Evolutionary conservation across 35 echinoderm and acorn worm genomes (phyloP), one percentile per base, ranked within the genome.

Genomic region (Strongylocentrotus purpuratus): DNA sequence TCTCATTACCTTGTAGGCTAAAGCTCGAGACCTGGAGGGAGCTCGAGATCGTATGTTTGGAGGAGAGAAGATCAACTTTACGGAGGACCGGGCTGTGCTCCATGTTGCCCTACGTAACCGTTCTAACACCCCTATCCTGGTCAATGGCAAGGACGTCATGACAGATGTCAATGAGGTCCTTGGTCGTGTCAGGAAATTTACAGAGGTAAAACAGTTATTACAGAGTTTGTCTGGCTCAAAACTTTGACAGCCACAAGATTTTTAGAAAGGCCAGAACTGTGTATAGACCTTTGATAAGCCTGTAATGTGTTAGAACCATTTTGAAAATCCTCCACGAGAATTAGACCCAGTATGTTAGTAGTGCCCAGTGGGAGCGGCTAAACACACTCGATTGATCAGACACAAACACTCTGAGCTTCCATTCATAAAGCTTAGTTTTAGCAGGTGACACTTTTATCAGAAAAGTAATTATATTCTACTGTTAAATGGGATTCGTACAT

Each of bases 51-150:
- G 86, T 33, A 96, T 99, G 97, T 99, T 99, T 50, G 93, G 86
- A 41, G 98, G 98, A n/a, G 93, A 97, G 90, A 99, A 99, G 95
- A 99, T 99, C 96, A 99, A 99, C 97, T 98, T 99, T 65, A 99
- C 98, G 0, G 98, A 99, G 90, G 86, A 97, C 31, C 89, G 98
- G 59, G 98, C 98, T 14, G 98, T 99, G 9, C 95, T 99, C 6
- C 98, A 99, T 60, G 94, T 96, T 32, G 98, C 98, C 22, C 91
- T 99, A 22, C 95, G 98, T 31, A 99, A 99, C 94, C 93, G 98
- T 45, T 97, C 97, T 32, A 99, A 99, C 88, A 96, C 87, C 60
- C 98, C 98, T 25, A 95, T 99, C 95, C 48, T 96, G 86, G 97
- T 99, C 2, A 94, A 97, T 31, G 96, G 96, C n/a, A 86, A 96